phyloP scores from a whole-genome alignment of 2,797 vertebrate genomes.

The Dipus sagitta region DNA sequence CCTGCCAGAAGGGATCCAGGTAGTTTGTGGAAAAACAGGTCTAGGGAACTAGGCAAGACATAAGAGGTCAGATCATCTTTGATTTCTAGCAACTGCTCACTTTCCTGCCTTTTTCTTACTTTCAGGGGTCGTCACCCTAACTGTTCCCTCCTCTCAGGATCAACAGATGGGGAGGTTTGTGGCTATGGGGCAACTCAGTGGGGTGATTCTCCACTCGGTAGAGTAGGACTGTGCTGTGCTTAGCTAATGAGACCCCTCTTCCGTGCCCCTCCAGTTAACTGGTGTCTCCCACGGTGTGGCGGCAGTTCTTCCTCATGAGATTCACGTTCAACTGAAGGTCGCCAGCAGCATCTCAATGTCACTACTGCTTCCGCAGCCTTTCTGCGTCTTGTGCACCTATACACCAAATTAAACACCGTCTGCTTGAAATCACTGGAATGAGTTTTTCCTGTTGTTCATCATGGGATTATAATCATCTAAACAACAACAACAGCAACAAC shows the following conservation, averaged over 20 bases:
- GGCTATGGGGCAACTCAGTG: not conserved
- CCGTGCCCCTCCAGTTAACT: not conserved
- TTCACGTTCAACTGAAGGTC: not conserved
- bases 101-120: no score
- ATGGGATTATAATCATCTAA: conserved; percentile 34
- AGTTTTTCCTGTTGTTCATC: conserved; percentile 22
- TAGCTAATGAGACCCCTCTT: not conserved
- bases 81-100: no score
- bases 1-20: no score
- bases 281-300: not conserved
- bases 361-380: not conserved
- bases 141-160: no score
- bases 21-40: no score
- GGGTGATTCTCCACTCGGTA: not conserved
- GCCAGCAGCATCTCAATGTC: not conserved
- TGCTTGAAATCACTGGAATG: conserved; percentile 19
- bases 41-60: no score
- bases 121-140: no score
- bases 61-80: no score
- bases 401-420: conserved; percentile 6
- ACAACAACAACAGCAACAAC: not conserved
- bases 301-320: not conserved
- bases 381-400: not conserved
- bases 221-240: not conserved
- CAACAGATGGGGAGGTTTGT: no score